Percentiles rank a stretch among this genome's conserved stretches.
phyloP scores from a whole-genome alignment of 35 echinoderm and acorn worm genomes.

The Stichopus chloronotus region DNA sequence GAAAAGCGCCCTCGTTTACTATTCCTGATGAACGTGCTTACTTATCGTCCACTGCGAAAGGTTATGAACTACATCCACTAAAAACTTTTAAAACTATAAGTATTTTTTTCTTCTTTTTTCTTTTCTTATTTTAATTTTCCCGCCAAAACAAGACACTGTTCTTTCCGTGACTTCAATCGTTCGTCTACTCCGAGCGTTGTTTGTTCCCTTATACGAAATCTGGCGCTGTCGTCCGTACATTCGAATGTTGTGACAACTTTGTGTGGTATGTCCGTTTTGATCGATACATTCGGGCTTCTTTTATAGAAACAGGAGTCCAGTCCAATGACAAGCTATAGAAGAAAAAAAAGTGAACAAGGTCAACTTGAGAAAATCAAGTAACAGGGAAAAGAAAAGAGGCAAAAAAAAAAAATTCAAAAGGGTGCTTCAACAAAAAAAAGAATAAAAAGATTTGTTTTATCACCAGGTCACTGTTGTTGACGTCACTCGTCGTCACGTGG shows the following conservation, averaged over 20 bases:
- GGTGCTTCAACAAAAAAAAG: neutral
- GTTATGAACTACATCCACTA: no score
- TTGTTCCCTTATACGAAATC: neutral
- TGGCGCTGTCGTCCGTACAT: constrained; percentile 17
- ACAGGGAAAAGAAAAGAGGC: neutral
- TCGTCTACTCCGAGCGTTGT: neutral
- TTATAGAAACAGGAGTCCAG: neutral
- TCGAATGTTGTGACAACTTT: neutral
- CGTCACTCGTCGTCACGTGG: constrained; percentile 29
- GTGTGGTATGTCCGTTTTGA: neutral
- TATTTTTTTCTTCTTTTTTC: no score
- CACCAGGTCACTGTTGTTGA: constrained; percentile 10
- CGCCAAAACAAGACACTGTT: neutral
- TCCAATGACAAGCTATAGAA: neutral
- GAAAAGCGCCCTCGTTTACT: no score
- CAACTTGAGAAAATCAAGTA: neutral
- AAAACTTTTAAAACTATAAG: no score
- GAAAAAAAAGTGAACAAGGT: neutral
- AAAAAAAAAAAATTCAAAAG: neutral
- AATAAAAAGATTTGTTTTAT: constrained; percentile 48
- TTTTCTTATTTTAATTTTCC: neutral
- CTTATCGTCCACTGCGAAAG: no score
- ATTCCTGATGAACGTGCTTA: no score
- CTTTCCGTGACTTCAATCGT: neutral
- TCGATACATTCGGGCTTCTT: constrained; percentile 13